Evolutionary conservation across 2,113 vertebrate species (phyloP).

Genomic region (Plecotus auritus): DNA sequence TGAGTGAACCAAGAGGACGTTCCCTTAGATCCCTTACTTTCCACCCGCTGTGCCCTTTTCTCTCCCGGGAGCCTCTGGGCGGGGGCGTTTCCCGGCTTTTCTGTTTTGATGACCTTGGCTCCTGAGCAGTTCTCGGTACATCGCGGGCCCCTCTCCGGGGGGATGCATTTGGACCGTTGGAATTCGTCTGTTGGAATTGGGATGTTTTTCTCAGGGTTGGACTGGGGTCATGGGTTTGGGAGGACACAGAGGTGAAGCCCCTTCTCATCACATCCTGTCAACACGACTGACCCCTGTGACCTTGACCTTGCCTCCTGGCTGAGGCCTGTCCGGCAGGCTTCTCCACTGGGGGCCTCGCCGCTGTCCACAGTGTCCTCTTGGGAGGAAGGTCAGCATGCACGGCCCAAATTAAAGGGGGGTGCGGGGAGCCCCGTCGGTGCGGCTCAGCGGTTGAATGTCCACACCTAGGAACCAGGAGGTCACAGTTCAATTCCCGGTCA

Average conservation of each 20-base stretch:
- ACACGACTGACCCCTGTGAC: fast-evolving
- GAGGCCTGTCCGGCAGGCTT: not conserved
- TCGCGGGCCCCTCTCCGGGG: not conserved
- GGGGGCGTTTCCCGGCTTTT: not conserved
- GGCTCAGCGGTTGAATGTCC: fast-evolving
- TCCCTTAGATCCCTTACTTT: not conserved
- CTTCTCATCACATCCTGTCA: fast-evolving
- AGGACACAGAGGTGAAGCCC: fast-evolving
- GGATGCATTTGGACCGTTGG: not conserved
- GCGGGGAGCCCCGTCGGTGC: too few relatives aligned
- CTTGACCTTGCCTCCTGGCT: fast-evolving
- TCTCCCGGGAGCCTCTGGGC: not conserved
- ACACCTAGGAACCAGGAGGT: too few relatives aligned
- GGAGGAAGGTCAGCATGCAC: not conserved
- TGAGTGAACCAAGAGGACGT: fast-evolving
- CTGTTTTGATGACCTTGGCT: not conserved
- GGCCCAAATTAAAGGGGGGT: not conserved
- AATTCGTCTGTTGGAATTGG: not conserved
- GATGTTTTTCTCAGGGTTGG: not conserved
- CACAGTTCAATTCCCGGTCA: too few relatives aligned
- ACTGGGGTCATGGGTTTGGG: not conserved
- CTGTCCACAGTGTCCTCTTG: fast-evolving
- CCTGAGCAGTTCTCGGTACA: fast-evolving
- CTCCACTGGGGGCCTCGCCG: fast-evolving
- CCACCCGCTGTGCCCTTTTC: fast-evolving